A percentile compares a stretch with the other conserved stretches of the same genome.
These are phyloP conservation scores for Ryuthela nishihirai DNA, from an alignment of 2,888 invertebrate genomes.

Conservation along the genomic window DNA sequence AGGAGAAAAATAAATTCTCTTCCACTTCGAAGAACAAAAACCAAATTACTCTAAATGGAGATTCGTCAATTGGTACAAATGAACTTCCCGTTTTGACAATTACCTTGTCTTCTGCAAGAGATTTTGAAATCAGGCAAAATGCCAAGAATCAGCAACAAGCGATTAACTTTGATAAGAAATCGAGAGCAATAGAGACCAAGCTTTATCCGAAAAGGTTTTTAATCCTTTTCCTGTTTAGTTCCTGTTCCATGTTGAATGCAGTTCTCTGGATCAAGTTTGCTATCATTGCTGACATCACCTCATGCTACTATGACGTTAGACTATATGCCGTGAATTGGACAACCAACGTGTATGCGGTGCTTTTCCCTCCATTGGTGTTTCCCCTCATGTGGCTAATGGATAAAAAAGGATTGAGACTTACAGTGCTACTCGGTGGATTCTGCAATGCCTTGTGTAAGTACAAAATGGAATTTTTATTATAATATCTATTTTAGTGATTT, in stretches of 20 bases:
- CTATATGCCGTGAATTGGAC: slow-evolving; percentile 81
- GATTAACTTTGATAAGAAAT: too few relatives aligned
- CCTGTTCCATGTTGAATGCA: slow-evolving; percentile 85
- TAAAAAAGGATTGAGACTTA: slow-evolving; percentile 63
- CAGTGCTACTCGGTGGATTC: slow-evolving; percentile 48
- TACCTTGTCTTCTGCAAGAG: too few relatives aligned
- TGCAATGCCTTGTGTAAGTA: slow-evolving; percentile 51
- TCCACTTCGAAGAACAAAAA: too few relatives aligned
- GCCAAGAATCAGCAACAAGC: too few relatives aligned
- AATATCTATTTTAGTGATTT: too few relatives aligned
- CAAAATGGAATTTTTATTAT: too few relatives aligned
- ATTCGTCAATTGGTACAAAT: too few relatives aligned
- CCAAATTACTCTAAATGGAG: too few relatives aligned
- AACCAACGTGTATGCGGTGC: slow-evolving; percentile 95
- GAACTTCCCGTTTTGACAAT: too few relatives aligned
- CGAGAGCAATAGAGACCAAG: too few relatives aligned
- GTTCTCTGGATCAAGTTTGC: slow-evolving; percentile 97
- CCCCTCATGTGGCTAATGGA: slow-evolving; percentile 95
- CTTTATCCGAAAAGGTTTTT: slow-evolving; percentile 78
- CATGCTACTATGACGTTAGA: slow-evolving; percentile 53
- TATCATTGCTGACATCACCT: slow-evolving; percentile 81
- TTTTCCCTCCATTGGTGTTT: slow-evolving; percentile 94
- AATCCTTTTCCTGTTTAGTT: slow-evolving; percentile 77
- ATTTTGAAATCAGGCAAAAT: too few relatives aligned
- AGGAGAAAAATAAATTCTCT: too few relatives aligned